A percentile compares a stretch with the other conserved stretches of the same genome.
These are phyloP conservation scores for Trichomycterus rosablanca DNA, from an alignment of 2,113 vertebrate genomes.

Conservation along the genomic window DNA sequence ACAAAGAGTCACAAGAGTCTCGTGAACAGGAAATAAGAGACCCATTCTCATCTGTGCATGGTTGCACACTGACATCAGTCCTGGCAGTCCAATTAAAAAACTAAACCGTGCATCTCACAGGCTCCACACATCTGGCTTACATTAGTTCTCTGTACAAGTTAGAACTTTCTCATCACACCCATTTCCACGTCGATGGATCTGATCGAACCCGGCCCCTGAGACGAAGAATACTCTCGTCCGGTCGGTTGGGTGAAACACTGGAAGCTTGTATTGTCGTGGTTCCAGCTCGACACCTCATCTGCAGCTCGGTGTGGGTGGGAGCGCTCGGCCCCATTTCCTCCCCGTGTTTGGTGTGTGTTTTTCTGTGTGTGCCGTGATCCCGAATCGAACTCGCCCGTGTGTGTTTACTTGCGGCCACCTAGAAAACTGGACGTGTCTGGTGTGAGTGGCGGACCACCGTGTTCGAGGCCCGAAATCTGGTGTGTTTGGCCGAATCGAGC, in stretches of 20 bases:
- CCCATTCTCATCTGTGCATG: conserved; percentile 37
- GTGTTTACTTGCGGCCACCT: conserved; percentile 63
- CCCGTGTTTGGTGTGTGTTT: conserved; percentile 34
- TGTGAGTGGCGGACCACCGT: conserved; percentile 77
- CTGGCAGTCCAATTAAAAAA: conserved; percentile 47
- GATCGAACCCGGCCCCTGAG: conserved; percentile 16
- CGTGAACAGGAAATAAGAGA: conserved; percentile 8
- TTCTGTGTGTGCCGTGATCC: too few species aligned
- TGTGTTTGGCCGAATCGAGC: conserved; percentile 40
- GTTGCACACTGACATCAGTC: conserved; percentile 46
- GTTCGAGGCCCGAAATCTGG: conserved; percentile 61
- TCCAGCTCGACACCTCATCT: conserved; percentile 37
- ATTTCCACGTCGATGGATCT: conserved; percentile 38
- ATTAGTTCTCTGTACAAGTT: conserved; percentile 42
- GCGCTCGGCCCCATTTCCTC: conserved; percentile 34
- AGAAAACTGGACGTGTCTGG: conserved; percentile 65
- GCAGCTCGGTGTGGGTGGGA: conserved; percentile 41
- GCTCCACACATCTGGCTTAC: conserved; percentile 56
- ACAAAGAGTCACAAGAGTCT: conserved; percentile 1
- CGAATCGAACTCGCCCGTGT: conserved; percentile 55
- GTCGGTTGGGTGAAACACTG: conserved; percentile 32
- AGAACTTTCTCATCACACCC: conserved; percentile 41
- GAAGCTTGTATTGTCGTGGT: conserved; percentile 47
- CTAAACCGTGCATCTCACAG: conserved; percentile 38
- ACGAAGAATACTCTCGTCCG: conserved; percentile 47